These are phyloP conservation scores for Arctopsyche grandis DNA, from an alignment of 1,140 invertebrate genomes.

Conservation along the genomic window DNA sequence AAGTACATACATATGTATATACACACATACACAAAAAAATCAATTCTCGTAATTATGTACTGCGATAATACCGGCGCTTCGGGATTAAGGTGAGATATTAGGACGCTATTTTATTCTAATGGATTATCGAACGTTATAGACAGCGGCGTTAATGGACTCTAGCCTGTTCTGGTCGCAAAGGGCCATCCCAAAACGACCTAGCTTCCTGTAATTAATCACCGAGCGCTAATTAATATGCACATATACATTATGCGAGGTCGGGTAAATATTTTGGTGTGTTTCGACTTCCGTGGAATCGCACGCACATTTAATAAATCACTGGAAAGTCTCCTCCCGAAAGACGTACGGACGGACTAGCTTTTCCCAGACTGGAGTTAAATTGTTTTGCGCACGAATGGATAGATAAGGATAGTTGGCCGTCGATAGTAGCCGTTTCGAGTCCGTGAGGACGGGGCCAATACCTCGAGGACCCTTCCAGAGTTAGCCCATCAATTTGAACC, in stretches of 20 bases:
- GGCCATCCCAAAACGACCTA: slow-evolving; percentile 17
- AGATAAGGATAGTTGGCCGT: neutral
- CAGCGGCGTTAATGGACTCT: slow-evolving; percentile 17
- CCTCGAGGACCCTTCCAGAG: neutral
- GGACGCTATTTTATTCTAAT: slow-evolving; percentile 18
- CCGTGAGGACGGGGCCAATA: neutral
- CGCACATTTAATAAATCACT: slow-evolving; percentile 2
- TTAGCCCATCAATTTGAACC: slow-evolving; percentile 32
- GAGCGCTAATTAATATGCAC: slow-evolving; percentile 36
- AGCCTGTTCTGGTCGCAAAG: slow-evolving; percentile 11
- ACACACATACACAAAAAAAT: no score
- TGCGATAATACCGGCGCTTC: no score
- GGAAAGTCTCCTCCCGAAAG: neutral
- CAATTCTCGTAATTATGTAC: no score
- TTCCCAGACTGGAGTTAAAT: neutral
- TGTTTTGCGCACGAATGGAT: neutral
- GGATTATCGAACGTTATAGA: neutral
- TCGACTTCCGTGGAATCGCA: slow-evolving; percentile 1
- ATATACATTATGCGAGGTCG: slow-evolving; percentile 12
- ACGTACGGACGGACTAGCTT: neutral
- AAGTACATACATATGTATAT: no score
- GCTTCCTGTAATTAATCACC: slow-evolving; percentile 38
- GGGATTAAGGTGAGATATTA: slow-evolving; percentile 1
- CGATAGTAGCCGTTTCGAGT: slow-evolving; percentile 1
- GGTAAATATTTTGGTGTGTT: neutral